Evolutionary conservation across 2,888 invertebrate genomes (phyloP), one percentile per base, ranked within the genome.

Genomic region (Pogonocherus hispidulus): DNA sequence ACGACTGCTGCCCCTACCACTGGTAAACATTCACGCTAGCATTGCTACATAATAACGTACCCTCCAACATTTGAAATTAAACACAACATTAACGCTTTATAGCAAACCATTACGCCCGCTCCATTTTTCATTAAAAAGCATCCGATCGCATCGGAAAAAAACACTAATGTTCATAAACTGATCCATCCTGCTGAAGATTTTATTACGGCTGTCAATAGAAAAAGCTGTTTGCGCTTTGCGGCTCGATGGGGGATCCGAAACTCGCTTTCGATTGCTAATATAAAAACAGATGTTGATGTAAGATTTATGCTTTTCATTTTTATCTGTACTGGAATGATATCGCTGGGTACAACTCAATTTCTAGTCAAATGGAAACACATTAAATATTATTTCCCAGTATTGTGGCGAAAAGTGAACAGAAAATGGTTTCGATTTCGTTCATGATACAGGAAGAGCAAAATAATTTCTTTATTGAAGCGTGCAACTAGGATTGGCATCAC

Each of bases 81-180:
- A 14, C 41, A 3, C 41, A 8, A 8, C 8, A 2, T 32, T 32
- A 32, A 32, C 32, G 0, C 32, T 27, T 3, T n/a, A 41, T 41
- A 2, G 14, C 41, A 16, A 41, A 0, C 5, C 41, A 41, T 41
- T 37, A 37, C 8, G 3, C 37, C 41, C 14, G n/a, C 41, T n/a
- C 2, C 41, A 3, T 41, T 41, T 9, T 14, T 14, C 41, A 41
- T 16, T 41, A 14, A 16, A 27, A 41, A 41, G 14, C 14, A 11
- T 37, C n/a, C 41, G 16, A 41, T 16, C n/a, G 41, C 0, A 14
- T 6, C 41, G 41, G 41, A 9, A 41, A 41, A 41, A 27, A 41
- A n/a, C 41, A 41, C 41, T 41, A 41, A 41, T 41, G 41, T 41
- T 41, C 41, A 41, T 41, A 41, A 41, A 41, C 14, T 27, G 27